These are phyloP conservation scores for Helogale parvula DNA, from an alignment of 2,113 vertebrate genomes.

Conservation along the genomic window DNA sequence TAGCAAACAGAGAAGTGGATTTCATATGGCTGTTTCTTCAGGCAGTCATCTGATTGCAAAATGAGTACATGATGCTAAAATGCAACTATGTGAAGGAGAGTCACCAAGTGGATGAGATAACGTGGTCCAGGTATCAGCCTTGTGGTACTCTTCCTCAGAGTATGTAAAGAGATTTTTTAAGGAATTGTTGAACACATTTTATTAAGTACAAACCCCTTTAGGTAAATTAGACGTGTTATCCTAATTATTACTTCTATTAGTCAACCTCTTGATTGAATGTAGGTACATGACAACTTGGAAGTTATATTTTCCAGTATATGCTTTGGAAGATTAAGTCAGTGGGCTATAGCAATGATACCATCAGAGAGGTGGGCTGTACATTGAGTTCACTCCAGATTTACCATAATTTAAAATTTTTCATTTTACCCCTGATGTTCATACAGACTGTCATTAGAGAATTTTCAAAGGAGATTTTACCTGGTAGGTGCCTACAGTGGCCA, in stretches of 20 bases:
- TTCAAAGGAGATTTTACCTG: slow-evolving; percentile 22
- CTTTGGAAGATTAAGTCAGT: slow-evolving; percentile 23
- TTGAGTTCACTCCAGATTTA: not conserved
- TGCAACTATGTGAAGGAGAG: not conserved
- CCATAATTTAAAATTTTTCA: slow-evolving; percentile 10
- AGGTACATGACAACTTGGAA: slow-evolving; percentile 33
- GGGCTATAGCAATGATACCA: not conserved
- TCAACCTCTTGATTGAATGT: slow-evolving; percentile 18
- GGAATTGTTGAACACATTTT: not conserved
- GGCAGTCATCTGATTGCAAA: slow-evolving; percentile 23
- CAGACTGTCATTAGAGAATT: not conserved
- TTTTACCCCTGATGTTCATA: not conserved
- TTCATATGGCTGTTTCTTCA: slow-evolving; percentile 6
- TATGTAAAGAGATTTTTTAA: not conserved
- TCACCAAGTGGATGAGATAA: not conserved
- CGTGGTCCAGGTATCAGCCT: not conserved
- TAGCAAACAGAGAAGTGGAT: slow-evolving; percentile 7
- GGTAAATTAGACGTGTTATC: slow-evolving; percentile 31
- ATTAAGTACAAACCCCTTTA: slow-evolving; percentile 10
- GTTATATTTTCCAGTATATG: slow-evolving; percentile 1
- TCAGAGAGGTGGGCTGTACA: not conserved
- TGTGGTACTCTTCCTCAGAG: not conserved
- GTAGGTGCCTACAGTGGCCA: not conserved
- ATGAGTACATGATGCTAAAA: not conserved
- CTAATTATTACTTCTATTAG: slow-evolving; percentile 4